Percentiles rank a stretch among this genome's conserved stretches.
Conservation (phyloP, 1,140 invertebrate genomes). For the Euura saliciscinereae region DNA sequence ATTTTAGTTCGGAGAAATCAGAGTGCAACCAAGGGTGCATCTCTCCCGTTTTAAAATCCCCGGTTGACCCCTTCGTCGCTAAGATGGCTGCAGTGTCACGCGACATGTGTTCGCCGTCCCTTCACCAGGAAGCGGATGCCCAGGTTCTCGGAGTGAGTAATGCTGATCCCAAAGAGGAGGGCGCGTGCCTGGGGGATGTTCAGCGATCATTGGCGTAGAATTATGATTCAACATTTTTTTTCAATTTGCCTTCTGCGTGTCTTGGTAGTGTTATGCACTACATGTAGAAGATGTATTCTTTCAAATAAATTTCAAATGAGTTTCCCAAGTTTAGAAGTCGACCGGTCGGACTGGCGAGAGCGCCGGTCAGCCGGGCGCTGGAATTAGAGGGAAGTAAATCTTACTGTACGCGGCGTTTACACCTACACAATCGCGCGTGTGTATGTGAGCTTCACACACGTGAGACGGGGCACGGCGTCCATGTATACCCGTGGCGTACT, state of each 20-base stretch:
- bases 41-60: no score
- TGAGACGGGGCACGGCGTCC: background rate
- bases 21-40: no score
- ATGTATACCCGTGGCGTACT: background rate
- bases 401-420: background rate
- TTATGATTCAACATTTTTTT: background rate
- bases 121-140: slow-evolving; percentile 6
- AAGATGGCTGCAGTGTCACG: background rate
- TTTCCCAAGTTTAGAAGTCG: background rate
- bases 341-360: background rate
- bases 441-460: slow-evolving; percentile 16
- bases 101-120: slow-evolving; percentile 1
- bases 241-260: no score
- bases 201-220: slow-evolving; percentile 2
- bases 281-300: no score
- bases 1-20: no score
- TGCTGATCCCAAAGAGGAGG: background rate
- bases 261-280: no score
- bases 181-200: slow-evolving; percentile 2
- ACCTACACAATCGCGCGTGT: background rate
- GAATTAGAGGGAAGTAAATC: slow-evolving; percentile 4
- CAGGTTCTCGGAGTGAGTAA: slow-evolving; percentile 1
- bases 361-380: background rate
- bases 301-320: background rate
- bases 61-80: background rate